A percentile compares a stretch with the other conserved stretches of the same genome.
phyloP scores from a whole-genome alignment of 2,797 vertebrate genomes.

The Ciconia nigra region DNA sequence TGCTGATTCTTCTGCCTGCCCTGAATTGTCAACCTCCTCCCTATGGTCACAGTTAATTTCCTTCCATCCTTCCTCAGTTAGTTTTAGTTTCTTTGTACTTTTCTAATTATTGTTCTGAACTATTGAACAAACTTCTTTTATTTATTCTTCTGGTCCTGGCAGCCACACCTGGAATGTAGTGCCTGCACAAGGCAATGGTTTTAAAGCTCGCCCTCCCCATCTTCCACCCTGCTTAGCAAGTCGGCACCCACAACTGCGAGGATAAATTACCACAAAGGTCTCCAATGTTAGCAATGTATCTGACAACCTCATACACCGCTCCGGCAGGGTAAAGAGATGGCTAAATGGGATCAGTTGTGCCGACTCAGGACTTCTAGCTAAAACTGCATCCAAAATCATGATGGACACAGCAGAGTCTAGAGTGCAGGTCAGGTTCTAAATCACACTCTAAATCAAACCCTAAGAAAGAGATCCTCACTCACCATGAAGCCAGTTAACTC shows the following conservation, averaged over 20 bases:
- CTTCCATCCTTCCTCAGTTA: neutral
- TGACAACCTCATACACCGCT: neutral
- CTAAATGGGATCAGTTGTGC: neutral
- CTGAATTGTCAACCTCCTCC: neutral
- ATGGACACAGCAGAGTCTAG: constrained; percentile 18
- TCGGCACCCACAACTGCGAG: neutral
- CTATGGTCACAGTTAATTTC: neutral
- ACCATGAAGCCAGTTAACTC: neutral
- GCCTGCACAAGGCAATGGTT: neutral
- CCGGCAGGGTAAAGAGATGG: neutral
- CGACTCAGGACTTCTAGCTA: constrained; percentile 26
- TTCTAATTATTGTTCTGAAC: neutral
- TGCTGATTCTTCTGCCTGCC: neutral
- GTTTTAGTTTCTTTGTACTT: neutral
- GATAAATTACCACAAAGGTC: constrained; percentile 25
- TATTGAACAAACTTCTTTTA: neutral
- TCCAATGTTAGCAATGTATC: neutral
- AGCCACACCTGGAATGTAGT: neutral
- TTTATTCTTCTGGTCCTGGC: neutral
- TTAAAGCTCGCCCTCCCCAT: neutral
- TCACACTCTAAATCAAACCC: constrained; percentile 26
- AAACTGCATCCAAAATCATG: neutral
- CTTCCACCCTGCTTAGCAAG: neutral
- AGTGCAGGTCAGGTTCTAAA: constrained; percentile 7
- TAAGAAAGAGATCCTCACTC: constrained; percentile 34